Conservation (phyloP, 2,113 vertebrate genomes). For the Holacanthus passer region DNA sequence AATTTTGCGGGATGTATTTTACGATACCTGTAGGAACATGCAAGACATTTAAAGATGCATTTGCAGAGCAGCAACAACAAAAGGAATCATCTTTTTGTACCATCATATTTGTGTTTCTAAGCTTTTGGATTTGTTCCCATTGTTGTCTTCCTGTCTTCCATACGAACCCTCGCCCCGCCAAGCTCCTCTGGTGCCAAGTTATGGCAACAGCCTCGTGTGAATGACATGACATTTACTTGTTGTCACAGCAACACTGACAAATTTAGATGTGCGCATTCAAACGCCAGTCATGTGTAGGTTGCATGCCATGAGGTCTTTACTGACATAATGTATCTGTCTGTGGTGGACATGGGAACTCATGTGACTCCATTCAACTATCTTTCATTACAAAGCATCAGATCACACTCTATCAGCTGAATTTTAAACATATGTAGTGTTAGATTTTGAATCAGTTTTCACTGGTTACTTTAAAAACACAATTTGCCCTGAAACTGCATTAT, state of each 20-base stretch:
- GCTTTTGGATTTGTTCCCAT: not conserved
- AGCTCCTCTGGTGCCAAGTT: not conserved
- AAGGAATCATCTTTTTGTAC: not conserved
- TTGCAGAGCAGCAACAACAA: not conserved
- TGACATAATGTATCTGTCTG: not conserved
- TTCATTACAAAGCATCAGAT: not conserved
- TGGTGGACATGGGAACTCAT: not conserved
- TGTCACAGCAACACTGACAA: constrained; percentile 27
- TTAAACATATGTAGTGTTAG: not conserved
- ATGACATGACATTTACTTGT: constrained; percentile 20
- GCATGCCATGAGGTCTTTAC: constrained; percentile 18
- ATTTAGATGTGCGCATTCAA: constrained; percentile 28
- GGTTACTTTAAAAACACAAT: not conserved
- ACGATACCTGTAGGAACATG: constrained; percentile 1
- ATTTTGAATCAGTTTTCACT: not conserved
- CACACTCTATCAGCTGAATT: not conserved
- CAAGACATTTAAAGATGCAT: not conserved
- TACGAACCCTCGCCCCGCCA: not conserved
- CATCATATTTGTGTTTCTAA: not conserved
- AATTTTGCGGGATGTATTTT: constrained; percentile 19
- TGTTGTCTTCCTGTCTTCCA: not conserved
- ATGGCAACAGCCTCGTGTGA: constrained; percentile 7
- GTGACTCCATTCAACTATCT: not conserved
- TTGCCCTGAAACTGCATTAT: not conserved
- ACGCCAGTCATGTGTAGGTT: constrained; percentile 28